phyloP scores from a whole-genome alignment of 2,888 invertebrate species.

The Pinctada fucata region DNA sequence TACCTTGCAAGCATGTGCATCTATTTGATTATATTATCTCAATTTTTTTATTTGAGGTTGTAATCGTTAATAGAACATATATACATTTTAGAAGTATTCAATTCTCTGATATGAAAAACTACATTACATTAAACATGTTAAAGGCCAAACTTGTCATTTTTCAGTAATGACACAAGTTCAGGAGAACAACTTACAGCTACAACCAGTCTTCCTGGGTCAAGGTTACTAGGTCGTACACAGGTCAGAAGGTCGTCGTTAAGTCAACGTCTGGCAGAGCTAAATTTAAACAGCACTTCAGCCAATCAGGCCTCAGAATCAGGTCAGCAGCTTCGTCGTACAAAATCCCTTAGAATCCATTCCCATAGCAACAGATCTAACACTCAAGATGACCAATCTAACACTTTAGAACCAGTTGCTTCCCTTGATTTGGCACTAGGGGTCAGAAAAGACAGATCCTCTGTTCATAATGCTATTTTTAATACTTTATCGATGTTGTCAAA shows the following conservation, averaged over 20 bases:
- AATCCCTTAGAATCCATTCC: background rate
- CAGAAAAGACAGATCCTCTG: slow-evolving; percentile 21
- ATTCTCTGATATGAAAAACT: no score
- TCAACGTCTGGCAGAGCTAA: slow-evolving; percentile 48
- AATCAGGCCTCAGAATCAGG: slow-evolving; percentile 22
- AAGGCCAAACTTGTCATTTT: no score
- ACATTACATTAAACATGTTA: no score
- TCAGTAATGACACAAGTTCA: slow-evolving; percentile 24
- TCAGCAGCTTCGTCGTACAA: slow-evolving; percentile 16
- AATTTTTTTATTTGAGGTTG: no score
- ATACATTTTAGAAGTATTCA: no score
- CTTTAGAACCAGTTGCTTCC: slow-evolving; percentile 13
- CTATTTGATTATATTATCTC: no score
- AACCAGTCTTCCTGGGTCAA: slow-evolving; percentile 47
- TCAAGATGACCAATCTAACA: slow-evolving; percentile 6
- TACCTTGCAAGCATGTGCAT: no score
- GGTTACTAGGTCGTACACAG: slow-evolving; percentile 55
- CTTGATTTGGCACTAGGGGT: slow-evolving; percentile 13
- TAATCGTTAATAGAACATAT: no score
- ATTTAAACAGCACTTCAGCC: background rate
- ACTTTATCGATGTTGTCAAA: slow-evolving; percentile 27
- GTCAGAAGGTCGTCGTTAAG: slow-evolving; percentile 46
- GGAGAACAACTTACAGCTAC: slow-evolving; percentile 20
- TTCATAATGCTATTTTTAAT: slow-evolving; percentile 24
- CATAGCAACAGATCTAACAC: slow-evolving; percentile 13